These are phyloP conservation scores for Coenonympha arcania DNA, from an alignment of 2,888 invertebrate genomes.

Conservation along the genomic window DNA sequence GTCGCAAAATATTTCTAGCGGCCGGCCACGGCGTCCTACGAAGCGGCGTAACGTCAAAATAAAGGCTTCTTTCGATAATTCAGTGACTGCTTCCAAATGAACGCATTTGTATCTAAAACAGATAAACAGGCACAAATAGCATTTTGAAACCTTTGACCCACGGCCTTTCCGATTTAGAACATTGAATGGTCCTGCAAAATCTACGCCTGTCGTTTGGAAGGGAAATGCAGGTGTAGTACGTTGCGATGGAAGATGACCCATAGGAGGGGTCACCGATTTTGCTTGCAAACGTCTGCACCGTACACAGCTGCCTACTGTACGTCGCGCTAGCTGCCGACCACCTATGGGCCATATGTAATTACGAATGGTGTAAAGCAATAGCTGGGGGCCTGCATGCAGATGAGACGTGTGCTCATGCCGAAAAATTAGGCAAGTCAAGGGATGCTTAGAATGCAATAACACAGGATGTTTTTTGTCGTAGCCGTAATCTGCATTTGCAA, in stretches of 20 bases:
- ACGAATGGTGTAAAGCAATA: slow-evolving; percentile 15
- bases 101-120: slow-evolving; percentile 25
- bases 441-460: slow-evolving; percentile 32
- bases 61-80: slow-evolving; percentile 24
- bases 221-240: slow-evolving; percentile 21
- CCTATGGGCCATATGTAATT: too few relatives aligned
- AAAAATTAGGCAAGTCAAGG: slow-evolving; percentile 17
- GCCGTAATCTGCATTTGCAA: slow-evolving; percentile 22
- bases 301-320: slow-evolving; percentile 15
- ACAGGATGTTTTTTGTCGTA: slow-evolving; percentile 30
- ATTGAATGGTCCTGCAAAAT: slow-evolving; percentile 21
- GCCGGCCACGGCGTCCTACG: too few relatives aligned
- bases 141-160: slow-evolving; percentile 25
- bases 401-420: slow-evolving; percentile 4
- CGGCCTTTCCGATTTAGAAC: slow-evolving; percentile 16
- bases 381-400: slow-evolving; percentile 21
- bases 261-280: background rate
- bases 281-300: background rate
- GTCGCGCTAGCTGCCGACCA: background rate
- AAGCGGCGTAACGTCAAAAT: too few relatives aligned
- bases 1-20: too few relatives aligned
- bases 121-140: slow-evolving; percentile 30
- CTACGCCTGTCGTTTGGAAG: slow-evolving; percentile 16
- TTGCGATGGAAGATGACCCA: background rate
- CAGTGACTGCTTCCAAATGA: slow-evolving; percentile 26